Base-by-base conservation (phyloP, 2,888 invertebrate species). In the Cantharis rufa region DNA sequence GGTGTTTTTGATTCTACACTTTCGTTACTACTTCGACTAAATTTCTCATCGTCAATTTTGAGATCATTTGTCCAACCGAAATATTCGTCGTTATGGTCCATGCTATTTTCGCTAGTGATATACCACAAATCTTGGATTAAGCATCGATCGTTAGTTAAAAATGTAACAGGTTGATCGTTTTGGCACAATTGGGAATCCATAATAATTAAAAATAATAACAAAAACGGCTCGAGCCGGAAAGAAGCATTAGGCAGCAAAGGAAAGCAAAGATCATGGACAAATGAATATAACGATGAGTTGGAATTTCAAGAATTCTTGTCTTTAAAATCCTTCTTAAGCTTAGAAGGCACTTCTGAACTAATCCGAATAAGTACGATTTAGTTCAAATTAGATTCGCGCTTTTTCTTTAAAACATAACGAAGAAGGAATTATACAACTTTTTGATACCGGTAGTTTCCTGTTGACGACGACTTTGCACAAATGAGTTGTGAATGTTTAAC, bases 351-450 rank as follows among this genome's bases (percentile, higher is more conserved):
- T 75, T 70, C 71, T 71, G 77, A 77, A 77, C 72, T 74, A 74
- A 77, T 74, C 72, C 69, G 28, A 48, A 74, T 71, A 72, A 70
- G 68, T 66, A 62, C 80, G 79, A 79, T 78, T 73, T 82, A 75
- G 76, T 80, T 77, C 81, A 80, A 24, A 82, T 63, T 83, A 79
- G 80, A 70, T 75, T 28, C 62, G 28, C 68, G 77, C 69, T 76
- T 74, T 61, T 80, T 84, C 86, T 90, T 94, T 95, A 95, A 89
- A 95, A 95, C 88, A 95, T 92, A 82, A 95, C 95, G 88, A 95
- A 95, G 90, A 95, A 95, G 79, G 95, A 95, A 89, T 95, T 95
- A 90, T 95, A 95, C 87, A 95, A 90, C 89, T 95, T 95, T 89
- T 95, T 95, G 86, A 95, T 94, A 79, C 95, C 95, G 70, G 95